These are phyloP conservation scores for Morelia viridis DNA, from an alignment of 2,797 vertebrate species.

Conservation along the genomic window DNA sequence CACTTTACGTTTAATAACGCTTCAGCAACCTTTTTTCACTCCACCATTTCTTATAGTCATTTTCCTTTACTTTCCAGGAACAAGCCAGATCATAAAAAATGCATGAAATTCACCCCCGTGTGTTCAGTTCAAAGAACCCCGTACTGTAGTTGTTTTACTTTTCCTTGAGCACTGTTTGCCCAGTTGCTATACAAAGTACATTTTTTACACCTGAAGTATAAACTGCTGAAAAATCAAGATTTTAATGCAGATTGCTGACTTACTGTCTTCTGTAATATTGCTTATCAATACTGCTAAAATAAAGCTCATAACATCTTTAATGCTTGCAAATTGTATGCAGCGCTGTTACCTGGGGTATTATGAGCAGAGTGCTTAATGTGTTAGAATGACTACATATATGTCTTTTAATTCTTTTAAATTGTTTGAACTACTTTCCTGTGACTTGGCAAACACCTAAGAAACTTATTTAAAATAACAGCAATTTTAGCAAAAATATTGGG, in stretches of 20 bases:
- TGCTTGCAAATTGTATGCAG: slow-evolving; percentile 47
- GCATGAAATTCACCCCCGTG: slow-evolving; percentile 18
- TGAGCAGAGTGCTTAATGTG: slow-evolving; percentile 12
- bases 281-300: slow-evolving; percentile 46
- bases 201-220: slow-evolving; percentile 63
- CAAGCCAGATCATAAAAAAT: slow-evolving; percentile 43
- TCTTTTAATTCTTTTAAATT: slow-evolving; percentile 58
- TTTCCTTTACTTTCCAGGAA: slow-evolving; percentile 46
- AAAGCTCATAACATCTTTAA: slow-evolving; percentile 51
- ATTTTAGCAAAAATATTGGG: background rate
- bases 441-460: slow-evolving; percentile 50
- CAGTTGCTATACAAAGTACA: slow-evolving; percentile 45
- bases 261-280: slow-evolving; percentile 37
- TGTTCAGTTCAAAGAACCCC: background rate
- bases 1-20: background rate
- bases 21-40: background rate
- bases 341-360: slow-evolving; percentile 11
- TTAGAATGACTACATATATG: slow-evolving; percentile 41
- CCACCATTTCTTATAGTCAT: slow-evolving; percentile 16
- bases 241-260: slow-evolving; percentile 58
- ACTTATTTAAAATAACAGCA: background rate
- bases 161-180: slow-evolving; percentile 51
- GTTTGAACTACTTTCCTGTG: slow-evolving; percentile 5
- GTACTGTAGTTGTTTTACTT: slow-evolving; percentile 25
- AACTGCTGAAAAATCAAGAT: slow-evolving; percentile 58